A percentile compares a stretch with the other conserved stretches of the same genome.
These are phyloP conservation scores for Rhyacichthys aspro DNA, from an alignment of 2,797 vertebrate species.

Conservation along the genomic window DNA sequence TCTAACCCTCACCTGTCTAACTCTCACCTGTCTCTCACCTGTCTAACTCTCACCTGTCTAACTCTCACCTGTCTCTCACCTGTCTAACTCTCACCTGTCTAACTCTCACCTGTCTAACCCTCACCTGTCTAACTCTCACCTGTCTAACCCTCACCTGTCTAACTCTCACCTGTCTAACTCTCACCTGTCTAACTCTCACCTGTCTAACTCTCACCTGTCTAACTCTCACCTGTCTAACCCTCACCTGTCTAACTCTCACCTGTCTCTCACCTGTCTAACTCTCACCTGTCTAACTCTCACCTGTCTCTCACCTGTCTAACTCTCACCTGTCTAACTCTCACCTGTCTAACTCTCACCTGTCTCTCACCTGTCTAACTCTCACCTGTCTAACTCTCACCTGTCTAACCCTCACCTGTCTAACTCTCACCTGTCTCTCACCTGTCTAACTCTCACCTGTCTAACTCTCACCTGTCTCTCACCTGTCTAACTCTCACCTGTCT, in stretches of 20 bases:
- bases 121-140: conserved; percentile 62
- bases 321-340: conserved; percentile 57
- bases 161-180: conserved; percentile 49
- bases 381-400: conserved; percentile 66
- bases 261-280: no score
- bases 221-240: conserved; percentile 49
- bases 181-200: conserved; percentile 62
- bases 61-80: conserved; percentile 63
- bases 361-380: no score
- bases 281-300: conserved; percentile 60
- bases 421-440: conserved; percentile 65
- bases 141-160: conserved; percentile 61
- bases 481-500: conserved; percentile 58
- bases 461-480: conserved; percentile 63
- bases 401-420: conserved; percentile 55
- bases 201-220: conserved; percentile 61
- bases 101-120: conserved; percentile 49
- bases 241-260: conserved; percentile 62
- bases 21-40: conserved; percentile 65
- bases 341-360: conserved; percentile 65
- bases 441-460: conserved; percentile 54
- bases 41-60: conserved; percentile 54
- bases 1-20: conserved; percentile 55
- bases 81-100: conserved; percentile 56
- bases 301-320: no score